Evolutionary conservation across 2,797 vertebrate genomes (phyloP), one percentile per base, ranked within the genome.

Genomic region (Mus caroli): DNA sequence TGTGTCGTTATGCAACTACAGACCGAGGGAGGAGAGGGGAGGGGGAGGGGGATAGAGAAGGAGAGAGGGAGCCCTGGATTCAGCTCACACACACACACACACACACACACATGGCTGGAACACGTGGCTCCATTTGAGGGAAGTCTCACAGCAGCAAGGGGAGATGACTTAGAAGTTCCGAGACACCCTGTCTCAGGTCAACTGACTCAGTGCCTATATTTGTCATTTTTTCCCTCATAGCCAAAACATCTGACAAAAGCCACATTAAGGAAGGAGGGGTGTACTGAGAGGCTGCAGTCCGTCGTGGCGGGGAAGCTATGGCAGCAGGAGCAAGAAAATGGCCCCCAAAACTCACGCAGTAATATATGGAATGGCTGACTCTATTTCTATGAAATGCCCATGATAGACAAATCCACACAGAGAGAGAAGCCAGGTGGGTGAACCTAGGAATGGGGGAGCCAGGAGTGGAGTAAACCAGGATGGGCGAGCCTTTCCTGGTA

Each of bases 381-480:
- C 43, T 43, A 0, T 46, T 46, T 60, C 54, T 77, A 40, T 60
- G 37, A 76, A 78, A 40, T 15, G n/a, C 37, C 4, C 7, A 1
- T 37, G 24, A 26, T 1, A 31, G 26, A 31, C 19, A 60, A 52
- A 71, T 11, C 52, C 40, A 5, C 1, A 71, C 54, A 56, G 24
- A 58, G 13, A 58, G 9, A 31, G 50, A 85, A 90, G 24, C 46
- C 2, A 54, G 37, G 9, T 22, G 3, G 6, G 12, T 3, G 15
- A 14, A 4, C 4, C 1, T 37, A 58, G 46, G 84, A 0, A 13
- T 6, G 31, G 52, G 3, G n/a, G 2, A 1, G 31, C 22, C 4
- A 24, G 4, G 2, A 58, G 50, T 19, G 14, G 3, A 11, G 10
- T 15, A 83, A 19, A 43, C 43, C 43, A 43, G 43, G 43, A 43